phyloP scores from a whole-genome alignment of 2,113 vertebrate species.

The Corythoichthys intestinalis region DNA sequence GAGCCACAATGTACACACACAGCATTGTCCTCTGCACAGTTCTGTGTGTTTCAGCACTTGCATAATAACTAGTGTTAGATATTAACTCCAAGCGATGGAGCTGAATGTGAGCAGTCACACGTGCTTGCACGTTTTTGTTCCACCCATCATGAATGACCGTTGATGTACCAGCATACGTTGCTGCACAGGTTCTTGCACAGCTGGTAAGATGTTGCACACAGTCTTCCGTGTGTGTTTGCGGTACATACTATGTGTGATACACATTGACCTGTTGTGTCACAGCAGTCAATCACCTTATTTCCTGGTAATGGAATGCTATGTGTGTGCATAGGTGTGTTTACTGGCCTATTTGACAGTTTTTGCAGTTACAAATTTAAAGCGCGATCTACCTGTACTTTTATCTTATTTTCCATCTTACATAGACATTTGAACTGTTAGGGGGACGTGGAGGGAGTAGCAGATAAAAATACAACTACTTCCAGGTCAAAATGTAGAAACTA shows the following conservation, averaged over 20 bases:
- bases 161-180: background rate
- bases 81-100: slow-evolving; percentile 1
- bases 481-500: too few species aligned
- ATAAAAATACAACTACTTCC: too few species aligned
- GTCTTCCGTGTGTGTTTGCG: background rate
- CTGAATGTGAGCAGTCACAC: slow-evolving; percentile 2
- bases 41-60: background rate
- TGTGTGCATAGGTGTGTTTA: slow-evolving; percentile 7
- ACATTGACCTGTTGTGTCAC: background rate
- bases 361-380: slow-evolving; percentile 47
- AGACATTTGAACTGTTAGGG: too few species aligned
- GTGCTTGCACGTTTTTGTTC: background rate
- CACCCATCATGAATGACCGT: background rate
- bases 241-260: background rate
- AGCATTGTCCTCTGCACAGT: background rate
- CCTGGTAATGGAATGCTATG: background rate
- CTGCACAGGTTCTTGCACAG: background rate
- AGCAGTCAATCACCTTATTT: background rate
- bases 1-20: background rate
- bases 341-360: slow-evolving; percentile 21
- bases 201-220: background rate
- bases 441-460: too few species aligned
- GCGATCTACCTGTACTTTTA: slow-evolving; percentile 20
- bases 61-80: slow-evolving; percentile 7
- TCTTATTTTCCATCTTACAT: too few species aligned